Evolutionary conservation across 2,113 vertebrate genomes (phyloP).

Genomic region (Odontophorus gujanensis): DNA sequence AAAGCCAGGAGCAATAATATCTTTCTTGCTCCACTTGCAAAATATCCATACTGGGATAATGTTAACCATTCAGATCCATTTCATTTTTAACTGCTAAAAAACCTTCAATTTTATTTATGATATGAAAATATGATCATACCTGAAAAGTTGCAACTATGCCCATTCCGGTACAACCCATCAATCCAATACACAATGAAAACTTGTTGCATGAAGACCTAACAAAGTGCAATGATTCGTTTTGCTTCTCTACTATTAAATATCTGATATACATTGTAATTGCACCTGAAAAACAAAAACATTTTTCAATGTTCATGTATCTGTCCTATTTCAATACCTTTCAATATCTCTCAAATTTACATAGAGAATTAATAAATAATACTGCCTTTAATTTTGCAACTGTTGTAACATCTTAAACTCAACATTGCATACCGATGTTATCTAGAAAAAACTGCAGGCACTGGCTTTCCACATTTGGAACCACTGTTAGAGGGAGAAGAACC

Average conservation of each 20-base stretch:
- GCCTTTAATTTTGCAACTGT: not conserved
- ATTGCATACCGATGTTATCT: not conserved
- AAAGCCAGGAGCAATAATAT: not conserved
- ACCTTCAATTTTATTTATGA: not conserved
- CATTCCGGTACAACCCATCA: slow-evolving; percentile 89
- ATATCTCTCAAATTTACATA: not conserved
- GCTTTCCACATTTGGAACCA: not conserved
- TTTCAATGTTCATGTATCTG: not conserved
- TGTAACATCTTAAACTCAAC: not conserved
- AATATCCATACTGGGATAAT: not conserved
- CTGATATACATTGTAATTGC: slow-evolving; percentile 86
- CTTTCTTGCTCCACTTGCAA: not conserved
- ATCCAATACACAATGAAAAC: slow-evolving; percentile 77
- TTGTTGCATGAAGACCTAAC: slow-evolving; percentile 77
- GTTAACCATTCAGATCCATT: not conserved
- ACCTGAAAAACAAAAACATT: slow-evolving; percentile 75
- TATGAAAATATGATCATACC: slow-evolving; percentile 70
- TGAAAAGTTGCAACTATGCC: slow-evolving; percentile 93
- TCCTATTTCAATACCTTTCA: not conserved
- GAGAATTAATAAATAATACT: not conserved
- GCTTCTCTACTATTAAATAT: slow-evolving; percentile 88
- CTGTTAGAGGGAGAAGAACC: not conserved
- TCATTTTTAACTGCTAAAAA: not conserved
- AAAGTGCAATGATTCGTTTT: slow-evolving; percentile 69
- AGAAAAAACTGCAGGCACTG: not conserved